Conservation (phyloP, 2,797 vertebrate species). For the Ciconia nigra region DNA sequence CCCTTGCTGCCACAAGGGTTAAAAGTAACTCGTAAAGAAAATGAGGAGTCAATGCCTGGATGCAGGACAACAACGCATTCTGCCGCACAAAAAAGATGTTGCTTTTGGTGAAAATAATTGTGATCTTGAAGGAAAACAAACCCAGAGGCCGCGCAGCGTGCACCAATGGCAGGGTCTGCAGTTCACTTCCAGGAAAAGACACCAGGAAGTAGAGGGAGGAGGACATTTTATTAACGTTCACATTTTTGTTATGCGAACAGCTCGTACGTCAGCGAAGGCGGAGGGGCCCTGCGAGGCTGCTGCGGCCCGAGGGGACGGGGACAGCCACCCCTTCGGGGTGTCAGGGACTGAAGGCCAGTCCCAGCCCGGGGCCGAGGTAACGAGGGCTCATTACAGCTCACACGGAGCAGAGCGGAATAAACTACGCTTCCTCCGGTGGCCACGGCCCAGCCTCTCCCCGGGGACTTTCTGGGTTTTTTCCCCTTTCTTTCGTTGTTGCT, state of each 20-base stretch:
- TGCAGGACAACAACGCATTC: background rate
- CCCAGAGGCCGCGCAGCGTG: accelerated
- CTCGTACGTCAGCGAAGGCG: accelerated
- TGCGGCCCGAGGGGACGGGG: background rate
- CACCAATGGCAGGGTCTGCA: background rate
- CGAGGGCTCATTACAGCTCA: no score
- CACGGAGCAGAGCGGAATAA: background rate
- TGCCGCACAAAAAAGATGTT: accelerated
- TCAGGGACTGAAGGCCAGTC: no score
- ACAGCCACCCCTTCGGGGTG: background rate
- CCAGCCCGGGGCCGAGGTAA: background rate
- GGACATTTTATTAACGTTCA: background rate
- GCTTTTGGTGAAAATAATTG: background rate
- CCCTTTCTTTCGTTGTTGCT: no score
- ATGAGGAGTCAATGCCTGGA: background rate
- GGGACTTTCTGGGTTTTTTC: background rate
- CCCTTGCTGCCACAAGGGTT: background rate
- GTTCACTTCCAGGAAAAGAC: background rate
- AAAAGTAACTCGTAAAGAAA: background rate
- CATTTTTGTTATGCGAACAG: background rate
- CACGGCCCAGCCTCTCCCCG: background rate
- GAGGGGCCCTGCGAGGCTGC: background rate
- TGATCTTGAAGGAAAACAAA: no score
- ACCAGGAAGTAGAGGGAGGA: background rate
- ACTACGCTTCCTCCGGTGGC: background rate